Evolutionary conservation across 2,113 vertebrate genomes (phyloP).

Genomic region (Piaya cayana): DNA sequence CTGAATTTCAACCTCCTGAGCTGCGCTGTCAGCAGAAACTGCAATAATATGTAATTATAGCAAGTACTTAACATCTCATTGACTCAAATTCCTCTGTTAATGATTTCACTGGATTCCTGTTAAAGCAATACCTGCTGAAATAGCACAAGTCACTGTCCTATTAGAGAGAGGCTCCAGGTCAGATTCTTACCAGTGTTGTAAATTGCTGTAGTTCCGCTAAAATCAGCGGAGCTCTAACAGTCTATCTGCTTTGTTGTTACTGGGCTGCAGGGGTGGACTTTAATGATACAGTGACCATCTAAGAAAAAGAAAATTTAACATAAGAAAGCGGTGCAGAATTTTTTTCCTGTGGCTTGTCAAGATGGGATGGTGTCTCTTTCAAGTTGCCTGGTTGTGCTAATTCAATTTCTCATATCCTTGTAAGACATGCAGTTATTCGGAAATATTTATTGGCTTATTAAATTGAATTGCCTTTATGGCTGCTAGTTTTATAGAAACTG

Average conservation of each 20-base stretch:
- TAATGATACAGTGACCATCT: background rate
- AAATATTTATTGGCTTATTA: slow-evolving; percentile 42
- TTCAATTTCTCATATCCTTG: background rate
- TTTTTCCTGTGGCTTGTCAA: background rate
- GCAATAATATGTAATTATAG: slow-evolving; percentile 65
- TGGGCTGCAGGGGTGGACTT: background rate
- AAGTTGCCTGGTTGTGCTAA: background rate
- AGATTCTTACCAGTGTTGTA: background rate
- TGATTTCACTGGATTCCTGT: slow-evolving; percentile 59
- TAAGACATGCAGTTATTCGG: background rate
- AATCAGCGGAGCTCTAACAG: background rate
- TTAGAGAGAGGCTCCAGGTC: background rate
- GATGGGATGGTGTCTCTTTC: background rate
- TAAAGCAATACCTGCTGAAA: slow-evolving; percentile 58
- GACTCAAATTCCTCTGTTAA: slow-evolving; percentile 67
- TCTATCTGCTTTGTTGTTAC: background rate
- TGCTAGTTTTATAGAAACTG: slow-evolving; percentile 3
- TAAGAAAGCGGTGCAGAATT: background rate
- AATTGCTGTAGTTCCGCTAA: background rate
- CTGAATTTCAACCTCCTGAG: slow-evolving; percentile 42
- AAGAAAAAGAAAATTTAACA: background rate
- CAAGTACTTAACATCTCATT: slow-evolving; percentile 66
- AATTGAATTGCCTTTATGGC: background rate
- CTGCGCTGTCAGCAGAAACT: slow-evolving; percentile 57
- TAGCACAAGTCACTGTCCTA: slow-evolving; percentile 5